Evolutionary conservation across 2,888 invertebrate species (phyloP), one percentile per base, ranked within the genome.

Genomic region (Oligia latruncula): DNA sequence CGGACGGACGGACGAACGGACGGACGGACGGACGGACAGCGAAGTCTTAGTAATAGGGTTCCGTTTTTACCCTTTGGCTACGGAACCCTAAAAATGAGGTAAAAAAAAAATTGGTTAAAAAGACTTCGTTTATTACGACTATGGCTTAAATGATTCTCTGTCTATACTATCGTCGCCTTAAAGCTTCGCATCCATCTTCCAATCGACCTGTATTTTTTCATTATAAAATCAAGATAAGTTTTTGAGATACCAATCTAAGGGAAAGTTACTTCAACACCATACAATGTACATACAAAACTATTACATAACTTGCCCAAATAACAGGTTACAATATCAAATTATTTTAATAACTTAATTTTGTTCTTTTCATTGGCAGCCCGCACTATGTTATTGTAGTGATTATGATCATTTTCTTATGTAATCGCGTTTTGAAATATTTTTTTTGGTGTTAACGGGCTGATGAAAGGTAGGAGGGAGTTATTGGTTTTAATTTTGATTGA

Each of bases 271-370:
- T 13, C 62, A 70, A 66, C 65, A 60, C n/a, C 0, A 49, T 13
- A 29, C 40, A 2, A 17, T 55, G 52, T 70, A 83, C 52, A 52
- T n/a, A 71, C 17, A 85, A 49, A 17, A 40, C 23, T 71, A 52
- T 86, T 84, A 74, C 83, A 67, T 68, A 85, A 83, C 13, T 5
- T 40, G 35, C 9, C 71, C 43, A 74, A 84, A 86, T 86, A 84
- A 74, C 77, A 67, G 6, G 86, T 82, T 74, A 84, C 83, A 82
- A 74, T 84, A 82, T 17, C 68, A 81, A 86, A 87, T 90, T 85
- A 89, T 86, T 87, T 86, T 91, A 91, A 91, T 88, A 87, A 89
- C 90, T 87, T 84, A 86, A 88, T 89, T 90, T 80, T 71, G 9
- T 80, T 80, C 70, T 78, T 80, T 82, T 82, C 82, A 84, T 84